A percentile compares a stretch with the other conserved stretches of the same genome.
These are phyloP conservation scores for Pollenia labialis DNA, from an alignment of 2,888 invertebrate species.

Conservation along the genomic window DNA sequence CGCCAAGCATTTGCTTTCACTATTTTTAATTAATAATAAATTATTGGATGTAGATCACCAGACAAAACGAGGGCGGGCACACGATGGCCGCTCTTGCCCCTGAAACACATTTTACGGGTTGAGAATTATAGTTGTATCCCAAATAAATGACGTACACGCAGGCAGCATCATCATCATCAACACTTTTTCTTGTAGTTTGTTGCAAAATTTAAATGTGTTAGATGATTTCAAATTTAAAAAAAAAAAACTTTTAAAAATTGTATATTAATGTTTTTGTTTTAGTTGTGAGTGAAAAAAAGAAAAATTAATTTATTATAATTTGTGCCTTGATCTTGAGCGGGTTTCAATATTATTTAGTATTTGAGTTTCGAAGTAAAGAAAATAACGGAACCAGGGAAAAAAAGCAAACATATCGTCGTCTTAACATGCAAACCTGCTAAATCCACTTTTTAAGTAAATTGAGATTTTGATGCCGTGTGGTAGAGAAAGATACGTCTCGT, in stretches of 20 bases:
- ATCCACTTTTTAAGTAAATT: no score
- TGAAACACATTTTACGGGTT: neutral
- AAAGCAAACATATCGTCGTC: slow-evolving; percentile 12
- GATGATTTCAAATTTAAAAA: no score
- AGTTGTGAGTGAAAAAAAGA: neutral
- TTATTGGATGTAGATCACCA: neutral
- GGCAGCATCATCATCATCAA: slow-evolving; percentile 1
- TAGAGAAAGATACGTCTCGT: no score
- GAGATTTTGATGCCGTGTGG: no score
- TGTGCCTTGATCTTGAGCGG: slow-evolving; percentile 62
- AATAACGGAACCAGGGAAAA: slow-evolving; percentile 1
- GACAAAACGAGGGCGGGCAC: neutral
- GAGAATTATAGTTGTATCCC: neutral
- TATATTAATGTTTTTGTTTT: neutral
- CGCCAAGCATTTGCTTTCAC: neutral
- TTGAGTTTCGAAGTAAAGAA: slow-evolving; percentile 23
- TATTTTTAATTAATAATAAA: slow-evolving; percentile 7
- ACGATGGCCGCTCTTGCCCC: slow-evolving; percentile 13
- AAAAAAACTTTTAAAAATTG: neutral
- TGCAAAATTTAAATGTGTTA: neutral
- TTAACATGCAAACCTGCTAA: no score
- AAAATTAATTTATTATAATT: slow-evolving; percentile 18
- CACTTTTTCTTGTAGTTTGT: neutral
- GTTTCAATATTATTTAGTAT: slow-evolving; percentile 13
- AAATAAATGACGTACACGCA: slow-evolving; percentile 27